Base-by-base conservation (phyloP, 1,140 invertebrate species). In the Sycophaga agraensis region DNA sequence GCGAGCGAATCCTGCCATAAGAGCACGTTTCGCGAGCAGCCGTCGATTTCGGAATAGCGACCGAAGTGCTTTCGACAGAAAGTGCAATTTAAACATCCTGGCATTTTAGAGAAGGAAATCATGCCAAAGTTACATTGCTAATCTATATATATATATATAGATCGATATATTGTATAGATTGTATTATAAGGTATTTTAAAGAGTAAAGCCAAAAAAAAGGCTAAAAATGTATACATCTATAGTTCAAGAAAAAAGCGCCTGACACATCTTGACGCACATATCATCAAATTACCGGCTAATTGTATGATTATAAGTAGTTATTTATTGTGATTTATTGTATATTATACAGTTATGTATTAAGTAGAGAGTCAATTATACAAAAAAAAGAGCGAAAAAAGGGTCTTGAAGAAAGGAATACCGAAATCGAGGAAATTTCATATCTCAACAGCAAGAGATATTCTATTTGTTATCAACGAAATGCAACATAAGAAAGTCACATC, bases 231-330 rank as follows among this genome's bases (percentile, higher is more conserved):
- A 35, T 21, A 28, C 40, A 17, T 56, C 28, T 22, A 51, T 21
- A 19, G 19, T 53, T 16, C 16, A 48, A 14, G 26, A 12, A 55
- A 46, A 48, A 46, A 48, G 56, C 45, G 45, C 45, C 45, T 50
- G 56, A 58, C 22, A 51, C 46, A 59, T 59, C 48, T 59, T 16
- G 39, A 53, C 40, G 31, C 58, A 60, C 58, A 60, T 53, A 60
- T 60, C 58, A 60, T 53, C 40, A 53, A 53, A 53, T 53, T 60
- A 34, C 50, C 42, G 39, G 34, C 46, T 57, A 48, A 49, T 26
- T 31, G 24, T n/a, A 49, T 42, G 22, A 31, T 49, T 39, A 59
- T 2, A 57, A n/a, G n/a, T n/a, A n/a, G n/a, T 39, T 53, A 49
- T 59, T 57, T 1, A 42, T 50, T 39, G 35, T 59, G 24, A 50